A percentile compares a stretch with the other conserved stretches of the same genome.
These are phyloP conservation scores for Gopherus flavomarginatus DNA, from an alignment of 2,113 vertebrate genomes.

Conservation along the genomic window DNA sequence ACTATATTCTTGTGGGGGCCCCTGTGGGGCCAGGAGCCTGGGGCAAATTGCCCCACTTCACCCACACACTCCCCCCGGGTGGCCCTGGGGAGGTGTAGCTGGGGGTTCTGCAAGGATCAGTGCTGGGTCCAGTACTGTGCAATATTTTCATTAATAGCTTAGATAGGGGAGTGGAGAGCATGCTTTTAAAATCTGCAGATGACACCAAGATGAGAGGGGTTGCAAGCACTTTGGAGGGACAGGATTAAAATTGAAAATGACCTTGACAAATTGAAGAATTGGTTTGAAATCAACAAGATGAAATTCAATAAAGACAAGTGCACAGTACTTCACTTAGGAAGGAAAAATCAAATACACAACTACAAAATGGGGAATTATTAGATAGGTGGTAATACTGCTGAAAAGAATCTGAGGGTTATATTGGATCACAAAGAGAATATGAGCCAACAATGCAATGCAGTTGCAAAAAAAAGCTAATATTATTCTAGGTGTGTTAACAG, in stretches of 20 bases:
- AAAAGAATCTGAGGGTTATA: neutral
- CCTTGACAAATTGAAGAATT: neutral
- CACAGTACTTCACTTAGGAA: neutral
- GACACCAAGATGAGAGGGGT: neutral
- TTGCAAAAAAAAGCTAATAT: neutral
- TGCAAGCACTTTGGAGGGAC: neutral
- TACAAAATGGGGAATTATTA: neutral
- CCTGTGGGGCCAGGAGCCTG: too few relatives aligned
- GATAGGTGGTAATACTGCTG: neutral
- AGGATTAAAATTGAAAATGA: neutral
- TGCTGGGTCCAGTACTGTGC: neutral
- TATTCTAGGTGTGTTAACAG: too few relatives aligned
- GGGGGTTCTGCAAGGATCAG: neutral
- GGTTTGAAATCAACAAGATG: neutral
- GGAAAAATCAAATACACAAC: neutral
- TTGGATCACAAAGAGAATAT: neutral
- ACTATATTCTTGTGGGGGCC: too few relatives aligned
- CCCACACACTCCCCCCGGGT: too few relatives aligned
- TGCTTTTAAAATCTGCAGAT: neutral
- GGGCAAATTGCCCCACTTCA: too few relatives aligned
- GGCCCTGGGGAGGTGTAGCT: neutral
- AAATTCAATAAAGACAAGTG: neutral
- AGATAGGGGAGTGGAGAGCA: neutral
- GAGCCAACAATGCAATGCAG: too few relatives aligned
- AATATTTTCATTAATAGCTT: neutral